A percentile compares a stretch with the other conserved stretches of the same genome.
Evolutionary conservation across 1,140 invertebrate genomes (phyloP).

Genomic region (Drosophila leontia): DNA sequence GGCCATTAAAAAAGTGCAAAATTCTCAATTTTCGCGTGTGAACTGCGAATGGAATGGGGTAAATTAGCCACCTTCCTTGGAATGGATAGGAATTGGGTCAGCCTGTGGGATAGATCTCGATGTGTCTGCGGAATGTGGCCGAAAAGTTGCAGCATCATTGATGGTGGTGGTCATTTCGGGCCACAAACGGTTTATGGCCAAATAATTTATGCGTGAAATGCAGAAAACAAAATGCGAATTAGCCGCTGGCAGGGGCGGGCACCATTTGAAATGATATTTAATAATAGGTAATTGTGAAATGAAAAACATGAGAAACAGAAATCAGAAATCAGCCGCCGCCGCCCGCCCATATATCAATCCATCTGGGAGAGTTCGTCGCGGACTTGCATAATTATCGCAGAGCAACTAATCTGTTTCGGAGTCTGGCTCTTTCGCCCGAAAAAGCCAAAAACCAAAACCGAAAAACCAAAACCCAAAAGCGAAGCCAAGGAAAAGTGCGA

Average conservation of each 20-base stretch:
- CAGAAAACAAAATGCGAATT: slow-evolving; percentile 67
- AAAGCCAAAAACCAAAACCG: not conserved
- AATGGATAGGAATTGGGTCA: slow-evolving; percentile 31
- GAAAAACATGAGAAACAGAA: slow-evolving; percentile 58
- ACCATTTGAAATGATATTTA: slow-evolving; percentile 78
- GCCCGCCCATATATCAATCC: slow-evolving; percentile 44
- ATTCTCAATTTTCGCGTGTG: slow-evolving; percentile 58
- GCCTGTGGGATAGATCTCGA: slow-evolving; percentile 17
- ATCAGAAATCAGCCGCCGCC: slow-evolving; percentile 12
- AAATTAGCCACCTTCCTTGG: slow-evolving; percentile 49
- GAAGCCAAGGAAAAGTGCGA: slow-evolving; percentile 47
- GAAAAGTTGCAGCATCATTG: slow-evolving; percentile 72
- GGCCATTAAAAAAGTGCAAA: slow-evolving; percentile 69
- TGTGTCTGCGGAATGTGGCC: slow-evolving; percentile 27
- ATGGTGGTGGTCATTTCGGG: slow-evolving; percentile 2
- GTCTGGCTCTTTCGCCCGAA: slow-evolving; percentile 12
- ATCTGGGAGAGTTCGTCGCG: slow-evolving; percentile 28
- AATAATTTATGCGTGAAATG: slow-evolving; percentile 77
- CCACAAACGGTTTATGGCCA: slow-evolving; percentile 46
- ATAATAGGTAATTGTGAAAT: slow-evolving; percentile 76
- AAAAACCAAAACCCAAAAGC: not conserved
- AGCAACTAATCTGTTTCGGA: slow-evolving; percentile 28
- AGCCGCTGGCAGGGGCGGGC: slow-evolving; percentile 39
- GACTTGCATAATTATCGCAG: slow-evolving; percentile 65
- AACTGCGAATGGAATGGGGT: slow-evolving; percentile 24